These are phyloP conservation scores for Ophiothrix spiculata DNA, from an alignment of 35 echinoderm and acorn worm genomes.

Conservation along the genomic window DNA sequence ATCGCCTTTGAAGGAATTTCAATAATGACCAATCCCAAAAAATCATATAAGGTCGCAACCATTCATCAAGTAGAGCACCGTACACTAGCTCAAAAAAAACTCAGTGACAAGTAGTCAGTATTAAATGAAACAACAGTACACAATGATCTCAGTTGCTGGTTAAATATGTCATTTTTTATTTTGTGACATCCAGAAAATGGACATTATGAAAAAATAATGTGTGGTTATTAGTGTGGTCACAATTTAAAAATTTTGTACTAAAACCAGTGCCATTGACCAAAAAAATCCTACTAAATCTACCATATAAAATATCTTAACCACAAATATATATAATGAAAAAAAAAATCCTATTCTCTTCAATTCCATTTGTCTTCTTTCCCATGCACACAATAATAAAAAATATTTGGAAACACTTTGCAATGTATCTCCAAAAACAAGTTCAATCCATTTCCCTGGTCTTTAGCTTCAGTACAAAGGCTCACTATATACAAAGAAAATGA, in stretches of 20 bases:
- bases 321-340: conserved; percentile 5
- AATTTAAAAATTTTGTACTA: conserved; percentile 1
- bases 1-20: too few relatives aligned
- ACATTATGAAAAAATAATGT: conserved; percentile 13
- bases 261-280: neutral
- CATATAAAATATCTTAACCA: conserved; percentile 16
- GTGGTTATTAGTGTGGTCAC: neutral
- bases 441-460: conserved; percentile 3
- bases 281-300: neutral
- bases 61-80: too few relatives aligned
- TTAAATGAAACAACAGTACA: too few relatives aligned
- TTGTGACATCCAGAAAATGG: conserved; percentile 15
- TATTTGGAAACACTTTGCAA: neutral
- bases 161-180: conserved; percentile 8
- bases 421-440: neutral
- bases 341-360: neutral
- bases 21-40: too few relatives aligned
- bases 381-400: neutral
- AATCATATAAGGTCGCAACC: too few relatives aligned
- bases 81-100: too few relatives aligned
- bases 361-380: neutral
- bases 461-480: conserved; percentile 10
- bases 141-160: conserved; percentile 14
- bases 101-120: too few relatives aligned
- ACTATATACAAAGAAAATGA: conserved; percentile 8